Base-by-base conservation (phyloP, 2,888 invertebrate genomes). In the Tenthredo scrophulariae region DNA sequence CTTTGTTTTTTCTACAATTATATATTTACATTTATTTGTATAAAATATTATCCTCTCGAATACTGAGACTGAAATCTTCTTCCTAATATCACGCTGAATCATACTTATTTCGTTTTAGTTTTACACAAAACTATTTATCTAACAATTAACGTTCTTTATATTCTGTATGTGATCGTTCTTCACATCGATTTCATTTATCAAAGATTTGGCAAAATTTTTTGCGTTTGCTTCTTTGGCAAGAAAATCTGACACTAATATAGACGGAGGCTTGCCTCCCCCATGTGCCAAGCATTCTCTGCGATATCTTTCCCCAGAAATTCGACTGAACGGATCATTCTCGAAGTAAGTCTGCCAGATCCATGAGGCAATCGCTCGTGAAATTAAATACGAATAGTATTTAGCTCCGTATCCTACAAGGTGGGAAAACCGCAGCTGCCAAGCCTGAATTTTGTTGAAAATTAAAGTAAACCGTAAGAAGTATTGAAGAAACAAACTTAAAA, bases 341-440 rank as follows among this genome's bases (percentile, higher is more conserved):
- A 99, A 99, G 92, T 97, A 96, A 29, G 95, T 95, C 91, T 97
- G 96, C 99, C 99, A 99, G 87, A 98, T 97, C 94, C 97, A 96
- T 85, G 98, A 97, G 0, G 99, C 98, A 80, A 99, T 96, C 10
- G 98, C 98, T 90, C 98, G 96, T 0, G 99, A 99, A 91, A 99
- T 97, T 87, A 99, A 94, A 94, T 99, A 99, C 0, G 99, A 97
- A 93, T 99, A 99, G 94, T 99, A 99, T 93, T 99, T 99, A 0
- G 99, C 99, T 62, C 99, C 99, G 93, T 99, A 99, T 1, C 99
- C 99, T 5, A 99, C 97, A 84, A 99, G 94, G 94, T 99, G 99
- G 86, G 98, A 97, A 94, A 99, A 99, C 85, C 99, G 95, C 89
- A 98, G 95, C 91, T 99, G 99, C 98, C 98, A 99, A 0, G 98